Evolutionary conservation across 2,888 invertebrate genomes (phyloP).

Genomic region (Acrobasis consociella): DNA sequence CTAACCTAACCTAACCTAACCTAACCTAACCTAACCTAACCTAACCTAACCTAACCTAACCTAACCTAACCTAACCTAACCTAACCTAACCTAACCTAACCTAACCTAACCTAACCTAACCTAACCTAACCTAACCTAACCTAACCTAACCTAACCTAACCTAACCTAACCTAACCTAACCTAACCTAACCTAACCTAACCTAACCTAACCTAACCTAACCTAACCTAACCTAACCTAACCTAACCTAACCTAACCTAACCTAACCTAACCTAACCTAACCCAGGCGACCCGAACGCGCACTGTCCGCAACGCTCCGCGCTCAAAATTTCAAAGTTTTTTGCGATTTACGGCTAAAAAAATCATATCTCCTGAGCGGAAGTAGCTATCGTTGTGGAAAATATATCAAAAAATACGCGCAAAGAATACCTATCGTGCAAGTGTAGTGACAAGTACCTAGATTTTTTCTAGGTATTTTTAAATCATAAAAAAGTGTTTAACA

Average conservation of each 20-base stretch:
- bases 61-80: slow-evolving; percentile 29
- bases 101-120: slow-evolving; percentile 26
- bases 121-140: slow-evolving; percentile 31
- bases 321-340: too few relatives aligned
- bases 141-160: slow-evolving; percentile 37
- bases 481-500: too few relatives aligned
- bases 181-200: slow-evolving; percentile 37
- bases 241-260: slow-evolving; percentile 33
- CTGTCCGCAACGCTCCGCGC: too few relatives aligned
- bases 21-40: slow-evolving; percentile 29
- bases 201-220: slow-evolving; percentile 33
- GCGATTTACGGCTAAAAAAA: too few relatives aligned
- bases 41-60: slow-evolving; percentile 29
- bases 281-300: neutral
- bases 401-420: too few relatives aligned
- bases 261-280: slow-evolving; percentile 12
- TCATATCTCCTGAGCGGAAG: too few relatives aligned
- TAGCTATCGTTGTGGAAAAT: too few relatives aligned
- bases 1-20: slow-evolving; percentile 29
- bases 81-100: slow-evolving; percentile 27
- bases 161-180: slow-evolving; percentile 38
- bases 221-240: slow-evolving; percentile 33
- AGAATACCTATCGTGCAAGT: too few relatives aligned
- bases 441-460: too few relatives aligned
- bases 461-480: too few relatives aligned